phyloP scores from a whole-genome alignment of 2,113 vertebrate genomes.

The Hydrochoerus hydrochaeris region DNA sequence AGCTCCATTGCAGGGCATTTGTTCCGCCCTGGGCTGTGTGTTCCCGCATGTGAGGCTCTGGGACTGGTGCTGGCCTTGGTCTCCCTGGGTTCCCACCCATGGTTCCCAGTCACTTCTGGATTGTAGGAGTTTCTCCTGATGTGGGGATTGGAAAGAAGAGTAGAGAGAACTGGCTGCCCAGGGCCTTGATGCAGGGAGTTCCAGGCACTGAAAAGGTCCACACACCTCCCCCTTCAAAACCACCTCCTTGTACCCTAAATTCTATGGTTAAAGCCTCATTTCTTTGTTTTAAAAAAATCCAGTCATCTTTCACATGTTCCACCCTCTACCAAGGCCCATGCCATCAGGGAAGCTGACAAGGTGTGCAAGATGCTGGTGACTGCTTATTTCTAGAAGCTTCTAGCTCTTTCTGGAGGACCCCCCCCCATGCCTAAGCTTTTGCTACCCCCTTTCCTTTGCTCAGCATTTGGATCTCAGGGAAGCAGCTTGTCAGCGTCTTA shows the following conservation, averaged over 20 bases:
- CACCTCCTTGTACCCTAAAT: not conserved
- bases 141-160: not conserved
- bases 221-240: not conserved
- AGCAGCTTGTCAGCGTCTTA: not conserved
- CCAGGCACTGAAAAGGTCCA: not conserved
- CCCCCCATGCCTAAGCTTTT: not conserved
- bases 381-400: not conserved
- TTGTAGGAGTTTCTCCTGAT: not conserved
- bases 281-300: not conserved
- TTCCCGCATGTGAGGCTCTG: constrained; percentile 1
- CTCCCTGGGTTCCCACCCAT: not conserved
- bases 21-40: not conserved
- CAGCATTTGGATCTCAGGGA: not conserved
- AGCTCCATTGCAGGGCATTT: constrained; percentile 66
- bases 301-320: not conserved
- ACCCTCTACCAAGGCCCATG: not conserved
- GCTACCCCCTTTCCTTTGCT: not conserved
- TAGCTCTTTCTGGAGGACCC: not conserved
- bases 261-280: not conserved
- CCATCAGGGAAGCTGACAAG: not conserved
- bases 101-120: not conserved
- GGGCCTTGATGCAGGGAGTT: not conserved
- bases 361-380: not conserved
- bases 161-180: not conserved
- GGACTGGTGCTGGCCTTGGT: not conserved